Evolutionary conservation across 2,888 invertebrate species (phyloP).

Genomic region (Tenthredo notha): DNA sequence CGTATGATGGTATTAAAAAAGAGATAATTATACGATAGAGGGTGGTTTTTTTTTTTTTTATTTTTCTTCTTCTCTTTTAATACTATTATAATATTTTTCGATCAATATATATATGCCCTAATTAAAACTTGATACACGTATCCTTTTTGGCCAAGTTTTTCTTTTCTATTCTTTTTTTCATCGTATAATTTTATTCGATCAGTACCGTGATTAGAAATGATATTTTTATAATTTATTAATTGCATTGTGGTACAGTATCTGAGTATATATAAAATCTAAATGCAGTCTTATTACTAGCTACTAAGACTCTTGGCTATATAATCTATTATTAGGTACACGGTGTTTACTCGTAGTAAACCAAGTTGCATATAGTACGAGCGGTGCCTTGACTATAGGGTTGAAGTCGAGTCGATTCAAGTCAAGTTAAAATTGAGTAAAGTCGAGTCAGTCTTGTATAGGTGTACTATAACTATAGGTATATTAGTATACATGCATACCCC

Average conservation of each 20-base stretch:
- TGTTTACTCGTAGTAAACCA: conserved; percentile 54
- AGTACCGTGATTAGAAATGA: no score
- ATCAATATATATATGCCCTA: neutral
- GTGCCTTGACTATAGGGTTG: neutral
- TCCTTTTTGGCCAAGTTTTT: neutral
- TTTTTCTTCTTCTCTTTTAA: no score
- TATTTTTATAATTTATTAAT: no score
- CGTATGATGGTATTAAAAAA: neutral
- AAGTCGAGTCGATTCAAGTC: neutral
- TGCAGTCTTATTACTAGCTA: neutral
- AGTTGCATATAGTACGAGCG: neutral
- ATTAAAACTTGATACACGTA: neutral
- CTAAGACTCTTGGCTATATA: conserved; percentile 11
- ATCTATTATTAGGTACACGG: conserved; percentile 58
- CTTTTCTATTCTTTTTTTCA: neutral
- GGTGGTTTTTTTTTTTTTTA: neutral
- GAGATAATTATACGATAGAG: neutral
- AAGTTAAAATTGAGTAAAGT: neutral
- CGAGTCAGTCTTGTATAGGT: neutral
- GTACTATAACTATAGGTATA: no score
- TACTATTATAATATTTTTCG: neutral
- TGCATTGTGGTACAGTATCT: no score
- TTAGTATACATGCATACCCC: neutral
- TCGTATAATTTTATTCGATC: no score
- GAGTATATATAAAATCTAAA: neutral